Conservation (phyloP, 2,888 invertebrate genomes). For the Temnothorax ravouxi region DNA sequence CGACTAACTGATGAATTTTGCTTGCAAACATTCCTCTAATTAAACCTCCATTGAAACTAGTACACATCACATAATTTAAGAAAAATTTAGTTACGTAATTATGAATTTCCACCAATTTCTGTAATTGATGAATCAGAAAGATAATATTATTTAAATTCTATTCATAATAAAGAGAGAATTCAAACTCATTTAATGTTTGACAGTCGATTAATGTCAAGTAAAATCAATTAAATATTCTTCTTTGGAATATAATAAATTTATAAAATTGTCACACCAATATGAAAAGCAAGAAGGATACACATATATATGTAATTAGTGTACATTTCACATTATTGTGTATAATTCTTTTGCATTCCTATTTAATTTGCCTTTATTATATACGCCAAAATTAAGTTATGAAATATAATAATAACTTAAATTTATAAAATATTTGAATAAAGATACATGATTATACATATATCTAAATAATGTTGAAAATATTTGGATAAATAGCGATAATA, state of each 20-base stretch:
- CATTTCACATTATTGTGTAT: neutral
- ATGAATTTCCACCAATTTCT: neutral
- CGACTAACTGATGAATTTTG: conserved; percentile 35
- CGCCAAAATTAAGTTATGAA: neutral
- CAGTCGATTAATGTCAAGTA: too few species aligned
- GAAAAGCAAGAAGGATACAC: neutral
- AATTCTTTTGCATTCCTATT: neutral
- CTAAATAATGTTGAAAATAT: conserved; percentile 21
- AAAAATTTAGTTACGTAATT: neutral
- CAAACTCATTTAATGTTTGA: too few species aligned
- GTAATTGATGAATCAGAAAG: neutral
- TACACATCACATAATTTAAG: neutral
- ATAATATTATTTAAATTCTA: neutral
- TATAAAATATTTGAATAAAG: neutral
- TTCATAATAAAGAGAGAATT: too few species aligned
- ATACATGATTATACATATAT: neutral
- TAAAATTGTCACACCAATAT: neutral
- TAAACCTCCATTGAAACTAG: neutral
- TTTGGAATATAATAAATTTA: too few species aligned
- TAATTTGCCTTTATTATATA: neutral
- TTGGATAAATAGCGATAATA: neutral
- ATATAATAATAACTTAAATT: conserved; percentile 6
- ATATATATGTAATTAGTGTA: neutral
- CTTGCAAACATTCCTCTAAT: neutral
- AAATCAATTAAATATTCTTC: too few species aligned